Percentiles rank a stretch among this genome's conserved stretches.
Evolutionary conservation across 2,113 vertebrate genomes (phyloP).

Genomic region (Ceyx melanurus): DNA sequence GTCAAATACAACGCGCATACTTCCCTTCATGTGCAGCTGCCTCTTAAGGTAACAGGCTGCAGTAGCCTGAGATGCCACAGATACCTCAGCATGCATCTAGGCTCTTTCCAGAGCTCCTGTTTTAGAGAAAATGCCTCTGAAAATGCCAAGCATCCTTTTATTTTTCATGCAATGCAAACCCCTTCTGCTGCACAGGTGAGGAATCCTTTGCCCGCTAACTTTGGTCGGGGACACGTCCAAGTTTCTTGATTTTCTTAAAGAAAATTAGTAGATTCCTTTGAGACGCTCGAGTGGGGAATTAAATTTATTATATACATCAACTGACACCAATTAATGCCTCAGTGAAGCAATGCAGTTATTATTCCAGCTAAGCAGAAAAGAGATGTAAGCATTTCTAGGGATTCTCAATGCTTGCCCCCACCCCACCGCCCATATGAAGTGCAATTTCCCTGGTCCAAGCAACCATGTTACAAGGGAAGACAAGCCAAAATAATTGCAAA

Average conservation of each 20-base stretch:
- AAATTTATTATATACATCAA: neutral
- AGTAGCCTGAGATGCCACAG: rapidly evolving
- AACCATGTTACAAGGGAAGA: neutral
- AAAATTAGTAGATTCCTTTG: neutral
- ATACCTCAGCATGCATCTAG: rapidly evolving
- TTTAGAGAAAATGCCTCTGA: neutral
- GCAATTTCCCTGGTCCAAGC: constrained; percentile 19
- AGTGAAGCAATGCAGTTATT: neutral
- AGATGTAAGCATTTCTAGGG: neutral
- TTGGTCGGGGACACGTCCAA: neutral
- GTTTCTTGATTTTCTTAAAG: neutral
- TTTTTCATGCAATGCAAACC: rapidly evolving
- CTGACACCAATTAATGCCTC: neutral
- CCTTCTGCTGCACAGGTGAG: neutral
- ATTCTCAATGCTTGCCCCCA: neutral
- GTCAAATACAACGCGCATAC: constrained; percentile 64
- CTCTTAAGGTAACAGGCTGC: neutral
- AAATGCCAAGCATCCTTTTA: rapidly evolving
- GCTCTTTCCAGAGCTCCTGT: rapidly evolving
- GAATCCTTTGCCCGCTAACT: neutral
- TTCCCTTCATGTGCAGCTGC: constrained; percentile 54
- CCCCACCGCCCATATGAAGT: neutral
- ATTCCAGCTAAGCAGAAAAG: neutral
- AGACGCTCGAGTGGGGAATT: neutral
- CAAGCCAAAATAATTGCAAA: constrained; percentile 44